Conservation (phyloP, 2,888 invertebrate species). For the Pachydiplax longipennis region DNA sequence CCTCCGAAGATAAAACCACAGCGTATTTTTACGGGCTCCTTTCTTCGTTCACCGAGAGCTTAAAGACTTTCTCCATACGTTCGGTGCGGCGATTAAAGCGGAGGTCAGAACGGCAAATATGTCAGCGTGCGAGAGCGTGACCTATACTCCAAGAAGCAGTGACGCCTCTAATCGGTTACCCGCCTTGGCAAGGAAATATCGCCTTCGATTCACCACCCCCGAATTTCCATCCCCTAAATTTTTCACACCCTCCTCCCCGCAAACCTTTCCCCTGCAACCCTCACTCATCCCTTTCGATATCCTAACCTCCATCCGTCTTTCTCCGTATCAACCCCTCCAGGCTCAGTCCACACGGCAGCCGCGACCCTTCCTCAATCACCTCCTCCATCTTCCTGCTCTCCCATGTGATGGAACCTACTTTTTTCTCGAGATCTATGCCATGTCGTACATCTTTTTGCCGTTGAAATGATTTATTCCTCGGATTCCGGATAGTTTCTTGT, state of each 20-base stretch:
- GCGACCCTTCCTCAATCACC: conserved; percentile 28
- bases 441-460: conserved; percentile 4
- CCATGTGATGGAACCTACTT: not conserved
- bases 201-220: not conserved
- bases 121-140: not conserved
- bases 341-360: conserved; percentile 2
- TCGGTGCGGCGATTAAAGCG: not conserved
- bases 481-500: not conserved
- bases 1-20: not conserved
- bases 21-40: not conserved
- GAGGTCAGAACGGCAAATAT: not conserved
- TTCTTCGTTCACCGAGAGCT: not conserved
- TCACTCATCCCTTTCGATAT: conserved; percentile 23
- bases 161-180: conserved; percentile 31
- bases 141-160: conserved; percentile 28
- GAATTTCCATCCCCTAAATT: conserved; percentile 25
- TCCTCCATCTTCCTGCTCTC: not conserved
- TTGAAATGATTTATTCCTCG: conserved; percentile 22
- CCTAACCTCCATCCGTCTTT: conserved; percentile 38
- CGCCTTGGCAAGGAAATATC: conserved; percentile 31
- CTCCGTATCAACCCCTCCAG: conserved; percentile 32
- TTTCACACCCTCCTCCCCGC: conserved; percentile 21
- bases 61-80: not conserved
- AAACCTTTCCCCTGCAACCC: conserved; percentile 20
- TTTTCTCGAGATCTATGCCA: not conserved